Conservation (phyloP, 1,140 invertebrate species). For the Zaprionus lachaisei region DNA sequence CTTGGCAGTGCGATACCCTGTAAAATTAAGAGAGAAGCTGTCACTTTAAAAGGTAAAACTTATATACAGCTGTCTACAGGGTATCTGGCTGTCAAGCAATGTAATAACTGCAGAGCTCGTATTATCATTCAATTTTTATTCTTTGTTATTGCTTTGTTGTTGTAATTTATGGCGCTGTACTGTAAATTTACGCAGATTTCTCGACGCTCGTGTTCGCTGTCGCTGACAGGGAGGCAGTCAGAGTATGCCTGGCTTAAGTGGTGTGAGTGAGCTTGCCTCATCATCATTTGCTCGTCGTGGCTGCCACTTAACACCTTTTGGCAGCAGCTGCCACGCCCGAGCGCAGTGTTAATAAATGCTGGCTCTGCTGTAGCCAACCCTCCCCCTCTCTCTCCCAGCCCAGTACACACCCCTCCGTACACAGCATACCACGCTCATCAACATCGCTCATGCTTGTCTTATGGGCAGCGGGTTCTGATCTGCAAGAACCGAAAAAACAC, state of each 20-base stretch:
- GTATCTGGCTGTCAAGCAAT: background rate
- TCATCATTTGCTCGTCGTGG: constrained; percentile 70
- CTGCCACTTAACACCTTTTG: constrained; percentile 67
- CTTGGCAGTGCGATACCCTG: constrained; percentile 35
- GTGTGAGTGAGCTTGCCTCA: constrained; percentile 68
- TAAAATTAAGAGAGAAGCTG: background rate
- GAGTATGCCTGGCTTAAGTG: constrained; percentile 40
- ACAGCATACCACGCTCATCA: constrained; percentile 5
- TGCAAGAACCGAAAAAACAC: constrained; percentile 33
- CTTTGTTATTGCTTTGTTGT: constrained; percentile 62
- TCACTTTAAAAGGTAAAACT: background rate
- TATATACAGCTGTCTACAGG: background rate
- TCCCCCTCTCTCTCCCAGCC: background rate
- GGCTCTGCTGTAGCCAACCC: background rate
- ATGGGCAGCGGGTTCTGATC: constrained; percentile 31
- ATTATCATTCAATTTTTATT: constrained; percentile 48
- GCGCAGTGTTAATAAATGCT: constrained; percentile 76
- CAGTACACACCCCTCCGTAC: background rate
- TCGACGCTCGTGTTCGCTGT: constrained; percentile 41
- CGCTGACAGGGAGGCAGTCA: background rate
- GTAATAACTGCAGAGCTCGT: background rate
- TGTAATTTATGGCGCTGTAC: constrained; percentile 43
- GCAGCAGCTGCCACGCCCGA: constrained; percentile 59
- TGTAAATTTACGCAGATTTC: constrained; percentile 72
- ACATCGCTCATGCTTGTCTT: constrained; percentile 7